phyloP scores from a whole-genome alignment of 2,888 invertebrate genomes.

The Cephus pulcher region DNA sequence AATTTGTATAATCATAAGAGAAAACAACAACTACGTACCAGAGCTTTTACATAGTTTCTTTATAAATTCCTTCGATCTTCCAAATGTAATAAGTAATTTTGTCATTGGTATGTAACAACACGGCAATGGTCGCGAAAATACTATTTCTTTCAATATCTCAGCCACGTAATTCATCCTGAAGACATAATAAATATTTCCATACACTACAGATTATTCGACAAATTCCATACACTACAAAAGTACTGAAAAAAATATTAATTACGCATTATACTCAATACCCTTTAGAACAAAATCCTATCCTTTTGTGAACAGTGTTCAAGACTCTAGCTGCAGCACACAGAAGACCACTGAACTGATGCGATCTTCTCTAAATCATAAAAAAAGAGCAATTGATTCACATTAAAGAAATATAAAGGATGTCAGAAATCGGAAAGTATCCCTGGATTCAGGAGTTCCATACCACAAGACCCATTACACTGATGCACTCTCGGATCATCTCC shows the following conservation, averaged over 20 bases:
- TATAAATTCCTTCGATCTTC: slow-evolving; percentile 36
- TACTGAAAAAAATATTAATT: background rate
- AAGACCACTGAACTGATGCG: slow-evolving; percentile 62
- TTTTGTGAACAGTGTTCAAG: slow-evolving; percentile 50
- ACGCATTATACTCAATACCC: slow-evolving; percentile 38
- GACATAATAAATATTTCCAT: slow-evolving; percentile 12
- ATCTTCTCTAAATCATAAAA: slow-evolving; percentile 52
- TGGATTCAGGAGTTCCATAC: slow-evolving; percentile 38
- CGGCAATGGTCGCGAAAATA: slow-evolving; percentile 56
- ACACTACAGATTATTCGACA: background rate
- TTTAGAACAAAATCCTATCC: slow-evolving; percentile 45
- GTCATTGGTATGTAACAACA: slow-evolving; percentile 50
- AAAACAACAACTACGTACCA: slow-evolving; percentile 39
- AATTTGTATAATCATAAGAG: slow-evolving; percentile 13
- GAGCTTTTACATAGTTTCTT: slow-evolving; percentile 45
- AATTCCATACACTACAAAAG: background rate
- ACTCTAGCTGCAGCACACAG: slow-evolving; percentile 52
- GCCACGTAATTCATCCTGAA: slow-evolving; percentile 49
- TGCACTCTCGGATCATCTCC: slow-evolving; percentile 54
- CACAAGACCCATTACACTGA: slow-evolving; percentile 49
- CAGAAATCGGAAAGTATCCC: background rate
- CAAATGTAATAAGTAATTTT: slow-evolving; percentile 48
- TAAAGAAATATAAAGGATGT: background rate
- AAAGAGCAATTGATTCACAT: background rate
- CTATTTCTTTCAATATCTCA: slow-evolving; percentile 56